phyloP scores from a whole-genome alignment of 2,888 invertebrate genomes.

The Trachelus troglodyta region DNA sequence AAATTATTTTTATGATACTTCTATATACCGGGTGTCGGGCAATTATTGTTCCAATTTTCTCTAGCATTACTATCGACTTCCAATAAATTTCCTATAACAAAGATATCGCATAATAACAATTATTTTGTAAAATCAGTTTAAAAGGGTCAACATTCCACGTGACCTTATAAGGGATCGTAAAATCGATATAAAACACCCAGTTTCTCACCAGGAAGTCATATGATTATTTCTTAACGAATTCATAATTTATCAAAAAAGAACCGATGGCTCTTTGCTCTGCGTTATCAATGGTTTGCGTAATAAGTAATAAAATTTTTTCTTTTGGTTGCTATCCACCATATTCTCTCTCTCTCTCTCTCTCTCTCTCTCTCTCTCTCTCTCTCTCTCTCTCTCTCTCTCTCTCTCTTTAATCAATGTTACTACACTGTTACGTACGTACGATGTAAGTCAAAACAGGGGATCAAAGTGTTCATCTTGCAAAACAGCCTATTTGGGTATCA shows the following conservation, averaged over 20 bases:
- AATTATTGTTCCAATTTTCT: no score
- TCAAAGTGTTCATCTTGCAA: not conserved
- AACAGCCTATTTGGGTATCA: not conserved
- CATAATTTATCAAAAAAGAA: not conserved
- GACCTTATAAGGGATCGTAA: no score
- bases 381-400: no score
- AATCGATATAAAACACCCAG: no score
- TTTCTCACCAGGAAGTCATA: not conserved
- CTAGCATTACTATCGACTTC: no score
- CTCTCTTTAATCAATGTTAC: not conserved
- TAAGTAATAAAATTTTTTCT: not conserved
- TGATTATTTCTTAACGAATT: not conserved
- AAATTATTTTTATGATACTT: not conserved
- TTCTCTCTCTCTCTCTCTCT: no score
- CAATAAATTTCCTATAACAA: no score
- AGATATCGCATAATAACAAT: no score
- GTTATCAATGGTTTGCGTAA: not conserved
- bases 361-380: no score
- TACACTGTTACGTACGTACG: not conserved
- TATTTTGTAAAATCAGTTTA: not conserved
- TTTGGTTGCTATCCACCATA: not conserved
- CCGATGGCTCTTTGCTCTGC: slow-evolving; percentile 27
- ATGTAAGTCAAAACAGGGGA: not conserved
- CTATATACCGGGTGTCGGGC: not conserved
- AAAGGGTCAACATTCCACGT: not conserved